These are phyloP conservation scores for Cherax destructor DNA, from an alignment of 1,140 invertebrate species.

Conservation along the genomic window DNA sequence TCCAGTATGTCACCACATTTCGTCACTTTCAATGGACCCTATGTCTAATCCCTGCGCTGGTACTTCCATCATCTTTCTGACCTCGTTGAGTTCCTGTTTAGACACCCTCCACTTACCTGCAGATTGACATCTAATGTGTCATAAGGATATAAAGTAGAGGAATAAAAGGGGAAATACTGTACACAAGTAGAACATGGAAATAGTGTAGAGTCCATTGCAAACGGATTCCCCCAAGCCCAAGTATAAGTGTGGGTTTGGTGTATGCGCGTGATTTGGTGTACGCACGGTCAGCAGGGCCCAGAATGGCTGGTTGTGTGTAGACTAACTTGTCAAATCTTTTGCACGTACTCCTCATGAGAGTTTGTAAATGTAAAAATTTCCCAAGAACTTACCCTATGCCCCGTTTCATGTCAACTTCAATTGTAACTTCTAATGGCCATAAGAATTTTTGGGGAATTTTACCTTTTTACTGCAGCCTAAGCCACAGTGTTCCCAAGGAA, in stretches of 20 bases:
- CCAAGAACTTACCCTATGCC: slow-evolving; percentile 24
- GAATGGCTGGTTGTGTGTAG: slow-evolving; percentile 53
- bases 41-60: slow-evolving; percentile 28
- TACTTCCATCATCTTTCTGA: slow-evolving; percentile 36
- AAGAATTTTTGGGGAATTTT: slow-evolving; percentile 34
- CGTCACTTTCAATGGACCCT: slow-evolving; percentile 10
- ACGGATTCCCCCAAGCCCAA: slow-evolving; percentile 9
- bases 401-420: slow-evolving; percentile 12
- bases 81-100: slow-evolving; percentile 36
- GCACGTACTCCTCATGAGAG: slow-evolving; percentile 36
- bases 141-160: slow-evolving; percentile 44
- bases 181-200: slow-evolving; percentile 37
- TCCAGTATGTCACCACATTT: slow-evolving; percentile 25
- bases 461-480: slow-evolving; percentile 27
- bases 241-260: slow-evolving; percentile 35
- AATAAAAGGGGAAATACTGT: slow-evolving; percentile 16
- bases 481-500: slow-evolving; percentile 3
- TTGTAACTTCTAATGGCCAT: slow-evolving; percentile 26
- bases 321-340: slow-evolving; percentile 49
- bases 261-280: slow-evolving; percentile 40
- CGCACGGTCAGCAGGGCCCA: slow-evolving; percentile 52
- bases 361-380: slow-evolving; percentile 47
- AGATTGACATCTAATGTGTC: slow-evolving; percentile 44
- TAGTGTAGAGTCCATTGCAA: slow-evolving; percentile 22
- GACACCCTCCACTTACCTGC: slow-evolving; percentile 39